These are phyloP conservation scores for Cardiocondyla obscurior DNA, from an alignment of 1,140 invertebrate species.

Conservation along the genomic window DNA sequence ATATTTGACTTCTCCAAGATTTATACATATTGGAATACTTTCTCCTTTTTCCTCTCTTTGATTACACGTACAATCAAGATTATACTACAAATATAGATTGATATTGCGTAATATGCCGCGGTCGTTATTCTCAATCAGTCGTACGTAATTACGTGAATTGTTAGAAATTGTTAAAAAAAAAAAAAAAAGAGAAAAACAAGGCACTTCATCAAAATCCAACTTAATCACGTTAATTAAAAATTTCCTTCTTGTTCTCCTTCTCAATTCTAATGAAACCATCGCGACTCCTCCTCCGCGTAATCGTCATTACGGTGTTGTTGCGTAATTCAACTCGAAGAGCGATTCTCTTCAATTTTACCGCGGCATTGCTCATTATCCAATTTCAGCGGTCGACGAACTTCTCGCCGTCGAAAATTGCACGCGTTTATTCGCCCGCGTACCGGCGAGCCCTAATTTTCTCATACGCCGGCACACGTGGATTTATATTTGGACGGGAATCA, in stretches of 20 bases:
- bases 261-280: background rate
- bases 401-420: constrained; percentile 30
- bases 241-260: background rate
- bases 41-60: background rate
- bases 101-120: background rate
- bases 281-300: constrained; percentile 16
- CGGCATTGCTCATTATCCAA: constrained; percentile 60
- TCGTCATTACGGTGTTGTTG: constrained; percentile 9
- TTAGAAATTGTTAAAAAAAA: too few species aligned
- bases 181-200: background rate
- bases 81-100: background rate
- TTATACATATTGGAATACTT: background rate
- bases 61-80: background rate
- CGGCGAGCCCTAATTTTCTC: constrained; percentile 18
- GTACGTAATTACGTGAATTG: background rate
- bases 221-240: constrained; percentile 1
- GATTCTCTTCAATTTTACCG: constrained; percentile 64
- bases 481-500: constrained; percentile 3
- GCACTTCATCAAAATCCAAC: background rate
- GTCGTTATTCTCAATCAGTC: background rate
- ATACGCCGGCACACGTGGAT: constrained; percentile 11
- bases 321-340: constrained; percentile 62
- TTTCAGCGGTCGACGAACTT: constrained; percentile 66
- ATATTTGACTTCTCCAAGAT: background rate
- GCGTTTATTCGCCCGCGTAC: constrained; percentile 14